These are phyloP conservation scores for Lutraria rhynchaena DNA, from an alignment of 1,140 invertebrate species.

Conservation along the genomic window DNA sequence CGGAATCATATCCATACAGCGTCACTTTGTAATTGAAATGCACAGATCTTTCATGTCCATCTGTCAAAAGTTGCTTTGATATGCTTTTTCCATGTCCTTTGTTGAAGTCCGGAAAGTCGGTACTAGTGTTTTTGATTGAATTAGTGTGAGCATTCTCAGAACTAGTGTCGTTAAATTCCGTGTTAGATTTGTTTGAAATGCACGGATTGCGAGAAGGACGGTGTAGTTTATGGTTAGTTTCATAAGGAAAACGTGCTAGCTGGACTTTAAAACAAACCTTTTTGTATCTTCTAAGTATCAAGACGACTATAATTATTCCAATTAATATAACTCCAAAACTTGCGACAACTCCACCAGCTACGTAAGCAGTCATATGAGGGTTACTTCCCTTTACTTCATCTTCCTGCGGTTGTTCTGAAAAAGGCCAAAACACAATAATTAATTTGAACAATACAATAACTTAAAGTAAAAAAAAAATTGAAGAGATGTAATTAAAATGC, in stretches of 20 bases:
- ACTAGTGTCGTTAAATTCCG: background rate
- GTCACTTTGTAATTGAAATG: constrained; percentile 63
- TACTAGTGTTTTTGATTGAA: background rate
- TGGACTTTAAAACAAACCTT: constrained; percentile 48
- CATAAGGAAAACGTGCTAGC: constrained; percentile 36
- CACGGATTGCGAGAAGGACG: background rate
- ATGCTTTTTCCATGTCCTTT: background rate
- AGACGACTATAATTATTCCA: constrained; percentile 10
- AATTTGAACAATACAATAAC: no score
- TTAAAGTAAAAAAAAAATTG: no score
- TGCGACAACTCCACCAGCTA: constrained; percentile 49
- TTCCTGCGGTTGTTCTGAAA: background rate
- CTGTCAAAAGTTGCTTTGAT: constrained; percentile 36
- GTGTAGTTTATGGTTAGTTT: constrained; percentile 26
- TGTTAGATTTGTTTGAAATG: background rate
- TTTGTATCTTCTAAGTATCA: constrained; percentile 28
- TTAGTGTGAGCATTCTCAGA: background rate
- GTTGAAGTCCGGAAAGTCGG: background rate
- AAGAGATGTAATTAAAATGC: no score
- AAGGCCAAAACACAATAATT: no score
- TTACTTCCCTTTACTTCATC: constrained; percentile 12
- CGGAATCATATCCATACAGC: constrained; percentile 59
- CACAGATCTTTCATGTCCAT: constrained; percentile 38
- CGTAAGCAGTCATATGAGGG: constrained; percentile 12
- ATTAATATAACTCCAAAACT: constrained; percentile 27